phyloP scores from a whole-genome alignment of 2,888 invertebrate species.

The Crepidodera aurea region DNA sequence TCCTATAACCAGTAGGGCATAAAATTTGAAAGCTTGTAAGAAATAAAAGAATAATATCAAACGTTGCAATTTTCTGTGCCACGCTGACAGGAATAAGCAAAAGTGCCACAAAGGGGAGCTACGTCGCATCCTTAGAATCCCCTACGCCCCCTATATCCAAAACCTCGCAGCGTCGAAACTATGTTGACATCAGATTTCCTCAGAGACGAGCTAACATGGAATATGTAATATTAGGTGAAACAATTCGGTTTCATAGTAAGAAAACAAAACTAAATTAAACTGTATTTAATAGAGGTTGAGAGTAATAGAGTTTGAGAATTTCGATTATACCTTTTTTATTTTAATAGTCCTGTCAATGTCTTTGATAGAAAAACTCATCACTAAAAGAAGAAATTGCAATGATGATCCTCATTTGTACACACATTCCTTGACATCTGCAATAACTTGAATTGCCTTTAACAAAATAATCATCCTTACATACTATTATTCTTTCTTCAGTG shows the following conservation, averaged over 20 bases:
- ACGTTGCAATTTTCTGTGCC: conserved; percentile 18
- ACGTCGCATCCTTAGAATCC: conserved; percentile 1
- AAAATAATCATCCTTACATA: too few species aligned
- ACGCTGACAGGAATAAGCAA: conserved; percentile 16
- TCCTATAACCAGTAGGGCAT: neutral
- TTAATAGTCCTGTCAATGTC: too few species aligned
- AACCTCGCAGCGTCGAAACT: conserved; percentile 20
- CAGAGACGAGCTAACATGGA: conserved; percentile 17
- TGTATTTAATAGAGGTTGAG: too few species aligned
- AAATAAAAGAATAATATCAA: conserved; percentile 19
- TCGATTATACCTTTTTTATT: too few species aligned
- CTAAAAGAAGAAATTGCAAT: too few species aligned
- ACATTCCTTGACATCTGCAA: too few species aligned
- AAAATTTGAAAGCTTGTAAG: conserved; percentile 1
- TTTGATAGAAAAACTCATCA: too few species aligned
- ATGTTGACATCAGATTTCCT: conserved; percentile 29
- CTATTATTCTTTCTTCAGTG: too few species aligned
- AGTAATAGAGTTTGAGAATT: too few species aligned
- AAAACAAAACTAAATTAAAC: neutral
- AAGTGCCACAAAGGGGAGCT: conserved; percentile 23
- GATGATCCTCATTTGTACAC: too few species aligned
- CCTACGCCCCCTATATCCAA: conserved; percentile 10
- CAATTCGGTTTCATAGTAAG: neutral
- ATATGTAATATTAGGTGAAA: conserved; percentile 15
- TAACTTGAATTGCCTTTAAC: too few species aligned